A percentile compares a stretch with the other conserved stretches of the same genome.
Conservation (phyloP, 2,888 invertebrate species). For the Sarcophaga caerulescens region DNA sequence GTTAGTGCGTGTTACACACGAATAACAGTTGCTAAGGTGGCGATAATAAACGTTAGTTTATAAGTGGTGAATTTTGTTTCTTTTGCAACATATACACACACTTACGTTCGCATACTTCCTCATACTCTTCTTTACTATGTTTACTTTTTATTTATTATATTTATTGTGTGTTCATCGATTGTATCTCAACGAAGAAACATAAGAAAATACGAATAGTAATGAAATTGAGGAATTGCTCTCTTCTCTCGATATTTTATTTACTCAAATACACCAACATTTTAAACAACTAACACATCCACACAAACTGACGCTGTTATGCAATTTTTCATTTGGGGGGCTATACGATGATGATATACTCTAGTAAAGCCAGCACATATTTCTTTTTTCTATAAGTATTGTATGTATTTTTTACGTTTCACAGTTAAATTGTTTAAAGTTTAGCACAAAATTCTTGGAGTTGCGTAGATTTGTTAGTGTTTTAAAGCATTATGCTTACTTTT, state of each 20-base stretch:
- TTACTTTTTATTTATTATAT: slow-evolving; percentile 9
- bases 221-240: slow-evolving; percentile 15
- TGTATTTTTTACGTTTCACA: slow-evolving; percentile 53
- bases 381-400: not conserved
- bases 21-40: slow-evolving; percentile 55
- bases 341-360: slow-evolving; percentile 69
- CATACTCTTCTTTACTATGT: slow-evolving; percentile 17
- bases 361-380: slow-evolving; percentile 37
- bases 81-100: slow-evolving; percentile 36
- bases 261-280: slow-evolving; percentile 66
- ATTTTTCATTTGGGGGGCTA: slow-evolving; percentile 73
- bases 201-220: not conserved
- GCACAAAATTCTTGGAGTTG: slow-evolving; percentile 41
- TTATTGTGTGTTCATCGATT: slow-evolving; percentile 15
- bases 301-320: slow-evolving; percentile 77
- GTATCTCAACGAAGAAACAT: slow-evolving; percentile 11
- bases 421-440: slow-evolving; percentile 33
- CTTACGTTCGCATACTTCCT: slow-evolving; percentile 28
- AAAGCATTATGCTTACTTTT: slow-evolving; percentile 38
- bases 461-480: slow-evolving; percentile 26
- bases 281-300: slow-evolving; percentile 60
- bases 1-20: slow-evolving; percentile 3
- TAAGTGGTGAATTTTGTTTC: slow-evolving; percentile 50
- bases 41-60: slow-evolving; percentile 20
- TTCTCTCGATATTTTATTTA: slow-evolving; percentile 14